Evolutionary conservation across 2,797 vertebrate species (phyloP).

Genomic region (Cercopithecus neglectus): DNA sequence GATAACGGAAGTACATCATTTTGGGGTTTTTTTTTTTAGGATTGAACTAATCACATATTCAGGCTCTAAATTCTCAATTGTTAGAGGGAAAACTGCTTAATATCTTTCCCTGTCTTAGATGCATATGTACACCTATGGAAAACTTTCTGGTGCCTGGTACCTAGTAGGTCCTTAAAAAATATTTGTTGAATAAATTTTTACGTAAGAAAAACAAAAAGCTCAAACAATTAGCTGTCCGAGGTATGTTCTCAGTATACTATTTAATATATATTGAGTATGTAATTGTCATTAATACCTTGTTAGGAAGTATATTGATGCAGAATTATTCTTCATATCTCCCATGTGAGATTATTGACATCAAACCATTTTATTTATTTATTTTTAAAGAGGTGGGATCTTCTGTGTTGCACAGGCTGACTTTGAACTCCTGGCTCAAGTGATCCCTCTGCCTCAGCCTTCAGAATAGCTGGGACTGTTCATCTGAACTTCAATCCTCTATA

Average conservation of each 20-base stretch:
- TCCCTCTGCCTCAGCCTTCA: not conserved
- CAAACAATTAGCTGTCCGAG: not conserved
- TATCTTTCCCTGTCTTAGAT: not conserved
- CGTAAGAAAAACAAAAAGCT: not conserved
- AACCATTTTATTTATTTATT: not conserved
- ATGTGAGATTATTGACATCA: not conserved
- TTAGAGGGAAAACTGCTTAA: not conserved
- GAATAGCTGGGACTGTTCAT: not conserved
- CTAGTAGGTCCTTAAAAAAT: not conserved
- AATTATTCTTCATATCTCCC: not conserved
- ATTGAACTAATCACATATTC: not conserved
- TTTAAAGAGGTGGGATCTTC: not conserved
- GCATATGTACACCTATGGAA: not conserved
- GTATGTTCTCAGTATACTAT: not conserved
- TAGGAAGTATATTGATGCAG: not conserved
- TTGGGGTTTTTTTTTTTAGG: not conserved
- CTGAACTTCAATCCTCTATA: not conserved
- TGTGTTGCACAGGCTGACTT: not conserved
- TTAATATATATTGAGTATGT: not conserved
- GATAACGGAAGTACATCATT: not conserved
- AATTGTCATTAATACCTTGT: not conserved
- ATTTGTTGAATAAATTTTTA: slow-evolving; percentile 1
- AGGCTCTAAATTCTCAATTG: not conserved
- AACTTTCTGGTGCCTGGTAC: not conserved
- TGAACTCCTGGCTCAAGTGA: not conserved